Base-by-base conservation (phyloP, 2,797 vertebrate species). In the Rachycentron canadum region DNA sequence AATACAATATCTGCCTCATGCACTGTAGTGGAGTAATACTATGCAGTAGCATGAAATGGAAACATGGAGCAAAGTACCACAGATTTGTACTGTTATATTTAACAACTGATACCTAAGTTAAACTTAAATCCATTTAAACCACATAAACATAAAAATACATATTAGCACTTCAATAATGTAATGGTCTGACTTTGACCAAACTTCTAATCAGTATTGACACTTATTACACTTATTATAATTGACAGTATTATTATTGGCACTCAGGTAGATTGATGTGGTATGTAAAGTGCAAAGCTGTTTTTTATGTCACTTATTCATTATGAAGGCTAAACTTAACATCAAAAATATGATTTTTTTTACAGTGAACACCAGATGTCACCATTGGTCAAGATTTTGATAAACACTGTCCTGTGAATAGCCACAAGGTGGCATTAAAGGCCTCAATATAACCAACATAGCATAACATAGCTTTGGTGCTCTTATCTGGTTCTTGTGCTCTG, bases 311-410 rank as follows among this genome's bases (percentile, higher is more conserved):
- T n/a, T 12, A 1, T n/a, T 21, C 9, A 2, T 34, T 55, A 3
- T 32, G 34, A 19, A 21, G 52, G 4, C 6, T 19, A 17, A 60
- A 45, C n/a, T 26, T 3, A n/a, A 8, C 7, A 3, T 25, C 1
- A 34, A 26, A 38, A 30, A 23, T n/a, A 17, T 21, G 4, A 6
- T 60, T 32, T 41, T 60, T 32, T 34, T 2, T 34, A 3, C 12
- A 59, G 26, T 58, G 17, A 59, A 26, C 79, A 34, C 57, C 5
- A 78, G 86, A 58, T 63, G 76, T 57, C 76, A 9, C 23, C 52
- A 23, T 63, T 76, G 40, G 40, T 26, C 4, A 13, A 49, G 1
- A 49, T 36, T 50, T 8, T 32, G 23, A 21, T 0, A 21, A 49
- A 45, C 5, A 0, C 3, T 5, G 0, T 23, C 1, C n/a, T 0